Percentiles rank a stretch among this genome's conserved stretches.
These are phyloP conservation scores for Pseudoatta argentina DNA, from an alignment of 1,140 invertebrate genomes.

Conservation along the genomic window DNA sequence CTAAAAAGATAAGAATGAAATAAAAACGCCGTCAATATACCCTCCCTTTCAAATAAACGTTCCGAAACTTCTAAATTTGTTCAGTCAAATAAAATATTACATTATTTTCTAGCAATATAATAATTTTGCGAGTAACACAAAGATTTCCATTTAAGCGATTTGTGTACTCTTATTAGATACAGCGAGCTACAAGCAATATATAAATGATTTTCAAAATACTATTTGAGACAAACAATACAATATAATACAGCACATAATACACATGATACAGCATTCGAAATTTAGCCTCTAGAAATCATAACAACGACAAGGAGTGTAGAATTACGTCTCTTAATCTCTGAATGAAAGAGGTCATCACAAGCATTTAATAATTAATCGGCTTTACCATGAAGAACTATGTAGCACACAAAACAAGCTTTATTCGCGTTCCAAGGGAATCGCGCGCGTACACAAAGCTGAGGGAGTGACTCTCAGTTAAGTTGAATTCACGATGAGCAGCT, in stretches of 20 bases:
- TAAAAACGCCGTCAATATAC: neutral
- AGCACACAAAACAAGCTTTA: conserved; percentile 38
- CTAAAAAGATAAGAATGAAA: neutral
- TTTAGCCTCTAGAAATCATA: neutral
- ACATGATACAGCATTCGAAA: neutral
- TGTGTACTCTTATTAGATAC: neutral
- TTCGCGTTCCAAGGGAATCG: conserved; percentile 47
- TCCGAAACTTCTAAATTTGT: neutral
- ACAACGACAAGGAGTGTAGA: neutral
- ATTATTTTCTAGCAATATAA: neutral
- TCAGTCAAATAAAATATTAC: neutral
- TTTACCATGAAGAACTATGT: conserved; percentile 40
- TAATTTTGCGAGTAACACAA: neutral
- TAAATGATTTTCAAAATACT: neutral
- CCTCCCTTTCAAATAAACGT: neutral
- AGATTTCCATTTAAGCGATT: neutral
- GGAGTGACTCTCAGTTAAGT: conserved; percentile 7
- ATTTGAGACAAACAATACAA: neutral
- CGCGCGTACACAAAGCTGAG: conserved; percentile 46
- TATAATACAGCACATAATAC: neutral
- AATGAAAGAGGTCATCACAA: conserved; percentile 40
- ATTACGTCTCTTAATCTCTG: conserved; percentile 26
- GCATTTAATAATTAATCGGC: conserved; percentile 57
- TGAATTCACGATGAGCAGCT: conserved; percentile 43
- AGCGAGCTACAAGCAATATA: neutral